phyloP scores from a whole-genome alignment of 1,140 invertebrate species.

The Calephelis nemesis region DNA sequence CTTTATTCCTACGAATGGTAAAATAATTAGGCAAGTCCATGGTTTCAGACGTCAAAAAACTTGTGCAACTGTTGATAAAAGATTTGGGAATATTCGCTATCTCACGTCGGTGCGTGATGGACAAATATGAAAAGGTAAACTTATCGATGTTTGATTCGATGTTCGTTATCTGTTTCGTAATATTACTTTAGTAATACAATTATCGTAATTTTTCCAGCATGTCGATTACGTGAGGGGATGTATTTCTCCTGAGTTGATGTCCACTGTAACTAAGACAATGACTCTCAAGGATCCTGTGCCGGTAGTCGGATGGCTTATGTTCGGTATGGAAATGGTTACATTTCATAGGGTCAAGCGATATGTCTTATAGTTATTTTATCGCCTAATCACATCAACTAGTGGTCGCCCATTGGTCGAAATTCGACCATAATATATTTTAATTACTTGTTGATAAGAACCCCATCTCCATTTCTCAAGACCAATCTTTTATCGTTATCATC shows the following conservation, averaged over 20 bases:
- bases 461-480: no score
- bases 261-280: slow-evolving; percentile 56
- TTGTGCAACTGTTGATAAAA: slow-evolving; percentile 58
- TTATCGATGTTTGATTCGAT: slow-evolving; percentile 19
- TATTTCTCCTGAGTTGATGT: slow-evolving; percentile 52
- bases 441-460: no score
- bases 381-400: no score
- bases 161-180: slow-evolving; percentile 20
- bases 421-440: no score
- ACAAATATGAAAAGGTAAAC: slow-evolving; percentile 61
- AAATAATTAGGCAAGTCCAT: slow-evolving; percentile 1
- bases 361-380: no score
- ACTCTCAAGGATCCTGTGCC: slow-evolving; percentile 52
- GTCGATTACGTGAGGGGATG: slow-evolving; percentile 56
- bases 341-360: background rate
- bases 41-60: slow-evolving; percentile 45
- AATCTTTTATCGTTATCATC: no score
- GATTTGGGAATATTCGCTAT: slow-evolving; percentile 59
- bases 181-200: slow-evolving; percentile 6
- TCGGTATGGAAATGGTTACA: slow-evolving; percentile 42
- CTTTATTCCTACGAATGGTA: background rate
- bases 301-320: slow-evolving; percentile 66
- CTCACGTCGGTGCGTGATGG: slow-evolving; percentile 61
- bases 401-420: no score
- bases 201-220: slow-evolving; percentile 43